These are phyloP conservation scores for Callinectes sapidus DNA, from an alignment of 2,888 invertebrate species.

Conservation along the genomic window DNA sequence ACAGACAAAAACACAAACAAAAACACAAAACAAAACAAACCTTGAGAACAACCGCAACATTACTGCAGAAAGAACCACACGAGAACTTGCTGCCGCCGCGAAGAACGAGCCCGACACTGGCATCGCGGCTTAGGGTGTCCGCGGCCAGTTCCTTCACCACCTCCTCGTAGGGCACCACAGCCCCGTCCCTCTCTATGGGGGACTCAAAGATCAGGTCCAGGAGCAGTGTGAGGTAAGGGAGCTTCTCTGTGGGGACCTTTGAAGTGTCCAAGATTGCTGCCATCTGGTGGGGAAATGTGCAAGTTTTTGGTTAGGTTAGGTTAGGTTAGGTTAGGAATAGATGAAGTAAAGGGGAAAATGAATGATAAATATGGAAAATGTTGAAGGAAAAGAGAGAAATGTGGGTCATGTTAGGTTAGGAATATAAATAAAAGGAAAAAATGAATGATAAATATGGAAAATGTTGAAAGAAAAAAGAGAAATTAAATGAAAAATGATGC, in stretches of 20 bases:
- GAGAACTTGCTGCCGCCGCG: slow-evolving; percentile 80
- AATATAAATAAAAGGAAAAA: too few species aligned
- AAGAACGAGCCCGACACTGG: slow-evolving; percentile 81
- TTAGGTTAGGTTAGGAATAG: not conserved
- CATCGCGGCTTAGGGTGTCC: slow-evolving; percentile 83
- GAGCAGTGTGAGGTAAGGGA: slow-evolving; percentile 85
- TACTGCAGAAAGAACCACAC: slow-evolving; percentile 85
- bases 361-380: too few species aligned
- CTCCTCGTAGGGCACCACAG: slow-evolving; percentile 82
- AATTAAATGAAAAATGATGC: too few species aligned
- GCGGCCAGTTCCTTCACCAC: slow-evolving; percentile 87
- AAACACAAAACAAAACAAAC: slow-evolving; percentile 76
- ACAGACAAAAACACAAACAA: too few species aligned
- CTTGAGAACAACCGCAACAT: slow-evolving; percentile 82
- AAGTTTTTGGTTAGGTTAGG: too few species aligned
- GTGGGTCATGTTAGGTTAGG: too few species aligned
- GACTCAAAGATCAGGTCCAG: slow-evolving; percentile 86
- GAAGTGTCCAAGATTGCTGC: slow-evolving; percentile 85
- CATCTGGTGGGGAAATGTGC: slow-evolving; percentile 79
- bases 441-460: too few species aligned
- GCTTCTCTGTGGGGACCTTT: slow-evolving; percentile 79
- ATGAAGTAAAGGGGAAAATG: too few species aligned
- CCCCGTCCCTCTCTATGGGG: slow-evolving; percentile 78
- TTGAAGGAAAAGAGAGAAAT: not conserved
- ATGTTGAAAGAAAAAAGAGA: too few species aligned